These are phyloP conservation scores for Drosophila subpulchrella DNA, from an alignment of 1,140 invertebrate genomes.

Conservation along the genomic window DNA sequence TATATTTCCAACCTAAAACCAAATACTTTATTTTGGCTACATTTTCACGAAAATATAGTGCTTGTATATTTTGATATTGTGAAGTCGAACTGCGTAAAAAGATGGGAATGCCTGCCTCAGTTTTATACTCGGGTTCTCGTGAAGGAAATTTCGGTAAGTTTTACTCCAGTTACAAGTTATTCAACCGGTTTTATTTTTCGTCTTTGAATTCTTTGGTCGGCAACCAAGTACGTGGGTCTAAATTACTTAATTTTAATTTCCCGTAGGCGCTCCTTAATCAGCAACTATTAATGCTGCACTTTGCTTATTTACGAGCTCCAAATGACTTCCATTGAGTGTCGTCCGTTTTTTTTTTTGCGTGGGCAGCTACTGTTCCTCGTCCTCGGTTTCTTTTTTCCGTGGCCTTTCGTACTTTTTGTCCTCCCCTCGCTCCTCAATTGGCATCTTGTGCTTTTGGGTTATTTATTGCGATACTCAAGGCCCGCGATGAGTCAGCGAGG, in stretches of 20 bases:
- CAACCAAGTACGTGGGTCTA: constrained; percentile 16
- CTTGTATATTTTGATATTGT: no score
- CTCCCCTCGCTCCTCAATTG: neutral
- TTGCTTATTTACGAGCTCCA: constrained; percentile 71
- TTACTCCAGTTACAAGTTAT: neutral
- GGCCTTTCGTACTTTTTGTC: neutral
- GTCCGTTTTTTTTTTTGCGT: constrained; percentile 10
- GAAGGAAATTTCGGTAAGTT: no score
- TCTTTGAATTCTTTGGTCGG: neutral
- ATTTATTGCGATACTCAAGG: constrained; percentile 1
- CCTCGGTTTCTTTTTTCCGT: neutral
- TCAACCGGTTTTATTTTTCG: neutral
- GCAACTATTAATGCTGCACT: constrained; percentile 75
- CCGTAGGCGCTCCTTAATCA: constrained; percentile 75
- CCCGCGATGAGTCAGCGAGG: constrained; percentile 7
- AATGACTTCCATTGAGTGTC: constrained; percentile 69
- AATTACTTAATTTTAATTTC: constrained; percentile 78
- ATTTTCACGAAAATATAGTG: no score
- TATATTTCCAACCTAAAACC: neutral
- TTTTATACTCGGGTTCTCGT: no score
- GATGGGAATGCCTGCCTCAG: no score
- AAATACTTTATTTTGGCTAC: no score
- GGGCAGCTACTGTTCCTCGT: constrained; percentile 18
- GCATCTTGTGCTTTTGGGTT: neutral
- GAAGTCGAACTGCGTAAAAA: no score